phyloP scores from a whole-genome alignment of 2,888 invertebrate genomes.

The Thumatha senex region DNA sequence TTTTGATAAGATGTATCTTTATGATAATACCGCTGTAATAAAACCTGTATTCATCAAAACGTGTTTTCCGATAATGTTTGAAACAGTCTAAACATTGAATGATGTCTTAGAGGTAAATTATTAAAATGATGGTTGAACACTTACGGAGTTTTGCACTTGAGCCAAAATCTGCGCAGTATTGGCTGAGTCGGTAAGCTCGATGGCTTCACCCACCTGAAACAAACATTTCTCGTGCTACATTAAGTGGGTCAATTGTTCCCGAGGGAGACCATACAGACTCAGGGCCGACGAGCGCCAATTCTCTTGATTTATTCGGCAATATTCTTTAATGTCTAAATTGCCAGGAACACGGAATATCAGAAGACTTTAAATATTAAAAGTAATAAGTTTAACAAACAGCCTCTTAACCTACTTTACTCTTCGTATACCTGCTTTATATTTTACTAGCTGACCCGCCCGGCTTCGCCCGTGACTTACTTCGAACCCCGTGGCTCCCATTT shows the following conservation, averaged over 20 bases:
- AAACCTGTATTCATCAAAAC: not conserved
- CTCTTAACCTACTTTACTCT: not conserved
- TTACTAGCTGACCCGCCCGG: no score
- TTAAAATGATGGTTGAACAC: slow-evolving; percentile 32
- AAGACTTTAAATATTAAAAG: slow-evolving; percentile 3
- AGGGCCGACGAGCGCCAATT: slow-evolving; percentile 29
- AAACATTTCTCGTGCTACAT: slow-evolving; percentile 53
- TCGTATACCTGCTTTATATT: no score
- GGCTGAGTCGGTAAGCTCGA: slow-evolving; percentile 69
- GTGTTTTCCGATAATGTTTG: not conserved
- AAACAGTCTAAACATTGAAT: not conserved
- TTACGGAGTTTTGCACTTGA: slow-evolving; percentile 68
- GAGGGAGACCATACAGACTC: slow-evolving; percentile 28
- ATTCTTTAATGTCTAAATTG: slow-evolving; percentile 14
- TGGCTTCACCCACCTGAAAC: slow-evolving; percentile 74
- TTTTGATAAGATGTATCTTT: slow-evolving; percentile 19
- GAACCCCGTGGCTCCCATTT: no score
- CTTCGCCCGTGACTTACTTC: no score
- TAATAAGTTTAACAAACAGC: not conserved
- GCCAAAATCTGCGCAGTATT: slow-evolving; percentile 67
- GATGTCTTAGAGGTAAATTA: slow-evolving; percentile 1
- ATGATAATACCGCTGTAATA: not conserved
- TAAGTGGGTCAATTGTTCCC: slow-evolving; percentile 69
- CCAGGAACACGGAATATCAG: slow-evolving; percentile 1
- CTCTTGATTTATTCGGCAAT: slow-evolving; percentile 19